These are phyloP conservation scores for Chelonia mydas DNA, from an alignment of 2,797 vertebrate species.

Conservation along the genomic window DNA sequence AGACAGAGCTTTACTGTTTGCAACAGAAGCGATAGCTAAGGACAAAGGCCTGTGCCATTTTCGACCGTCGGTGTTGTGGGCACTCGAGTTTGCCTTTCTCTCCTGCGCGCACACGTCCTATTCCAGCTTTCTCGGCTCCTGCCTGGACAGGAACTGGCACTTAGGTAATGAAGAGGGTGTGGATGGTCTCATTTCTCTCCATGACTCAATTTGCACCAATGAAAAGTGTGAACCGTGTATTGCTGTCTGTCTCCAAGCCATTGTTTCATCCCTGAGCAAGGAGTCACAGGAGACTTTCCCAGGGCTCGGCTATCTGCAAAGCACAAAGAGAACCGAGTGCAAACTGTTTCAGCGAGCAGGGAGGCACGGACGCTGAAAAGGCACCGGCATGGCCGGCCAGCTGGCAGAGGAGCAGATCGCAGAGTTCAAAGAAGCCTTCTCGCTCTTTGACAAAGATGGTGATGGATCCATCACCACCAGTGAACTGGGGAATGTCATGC, in stretches of 20 bases:
- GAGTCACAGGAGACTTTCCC: slow-evolving; percentile 90
- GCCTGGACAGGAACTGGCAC: background rate
- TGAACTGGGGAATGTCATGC: slow-evolving; percentile 91
- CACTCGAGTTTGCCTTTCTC: too few species aligned
- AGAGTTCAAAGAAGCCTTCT: slow-evolving; percentile 91
- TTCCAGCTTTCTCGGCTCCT: too few species aligned
- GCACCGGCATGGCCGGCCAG: slow-evolving; percentile 61
- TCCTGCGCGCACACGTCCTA: too few species aligned
- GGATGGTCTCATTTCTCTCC: background rate
- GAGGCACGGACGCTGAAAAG: background rate
- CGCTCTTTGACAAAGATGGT: slow-evolving; percentile 90
- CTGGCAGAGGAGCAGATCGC: slow-evolving; percentile 69
- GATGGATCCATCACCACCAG: slow-evolving; percentile 88
- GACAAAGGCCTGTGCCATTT: too few species aligned
- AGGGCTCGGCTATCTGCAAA: slow-evolving; percentile 55
- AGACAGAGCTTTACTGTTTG: too few species aligned
- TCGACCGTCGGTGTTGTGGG: too few species aligned
- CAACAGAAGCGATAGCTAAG: too few species aligned
- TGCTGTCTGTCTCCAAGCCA: background rate
- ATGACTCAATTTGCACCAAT: background rate
- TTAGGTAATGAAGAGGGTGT: background rate
- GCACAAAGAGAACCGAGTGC: background rate
- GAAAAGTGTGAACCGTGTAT: background rate
- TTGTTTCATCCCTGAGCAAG: background rate
- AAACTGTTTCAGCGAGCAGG: background rate